Evolutionary conservation across 92 coral and sea anemone species (phyloP), one percentile per base, ranked within the genome.

Genomic region (Isaurus tuberculatus): DNA sequence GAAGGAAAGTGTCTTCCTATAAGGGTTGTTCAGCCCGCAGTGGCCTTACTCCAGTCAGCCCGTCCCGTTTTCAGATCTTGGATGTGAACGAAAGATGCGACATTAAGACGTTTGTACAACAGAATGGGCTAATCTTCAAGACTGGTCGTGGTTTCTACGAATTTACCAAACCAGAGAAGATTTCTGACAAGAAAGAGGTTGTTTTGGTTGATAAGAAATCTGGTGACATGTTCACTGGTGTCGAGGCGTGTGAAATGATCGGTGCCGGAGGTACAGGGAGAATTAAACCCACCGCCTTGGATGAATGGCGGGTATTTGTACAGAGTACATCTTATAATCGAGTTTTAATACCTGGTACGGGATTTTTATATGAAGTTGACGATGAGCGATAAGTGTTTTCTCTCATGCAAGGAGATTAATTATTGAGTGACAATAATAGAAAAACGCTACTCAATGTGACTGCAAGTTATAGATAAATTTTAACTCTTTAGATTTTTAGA

Each of bases 241-340:
- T 89, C 0, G 98, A 95, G 53, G 98, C 98, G 44, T 90, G 98
- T 48, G 91, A 85, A 8, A 92, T 95, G 98, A 93, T 95, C 30
- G 98, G 98, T 3, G 98, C 98, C 1, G 98, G 98, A 2, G 98
- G 95, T 10, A 72, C 91, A 0, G 90, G 86, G 2, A 91, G 70
- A 72, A 79, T 95, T 33, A 93, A 91, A 36, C 98, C 98, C 13
- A 67, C 98, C 0, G 89, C 95, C 2, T 84, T 95, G 66, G 95
- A 95, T 68, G 88, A 95, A 49, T 95, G 98, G 98, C 95, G 98
- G 19, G 98, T 95, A 25, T 95, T 95, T 84, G 98, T 93, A n/a
- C 98, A 95, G 61, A 95, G 98, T 72, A 95, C 98, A 11, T 95
- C 98, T 8, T 95, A 95, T 73, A 95, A 95, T 61, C 69, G 98